Percentiles rank a stretch among this genome's conserved stretches.
Conservation (phyloP, 2,113 vertebrate species). For the Phaethon lepturus region DNA sequence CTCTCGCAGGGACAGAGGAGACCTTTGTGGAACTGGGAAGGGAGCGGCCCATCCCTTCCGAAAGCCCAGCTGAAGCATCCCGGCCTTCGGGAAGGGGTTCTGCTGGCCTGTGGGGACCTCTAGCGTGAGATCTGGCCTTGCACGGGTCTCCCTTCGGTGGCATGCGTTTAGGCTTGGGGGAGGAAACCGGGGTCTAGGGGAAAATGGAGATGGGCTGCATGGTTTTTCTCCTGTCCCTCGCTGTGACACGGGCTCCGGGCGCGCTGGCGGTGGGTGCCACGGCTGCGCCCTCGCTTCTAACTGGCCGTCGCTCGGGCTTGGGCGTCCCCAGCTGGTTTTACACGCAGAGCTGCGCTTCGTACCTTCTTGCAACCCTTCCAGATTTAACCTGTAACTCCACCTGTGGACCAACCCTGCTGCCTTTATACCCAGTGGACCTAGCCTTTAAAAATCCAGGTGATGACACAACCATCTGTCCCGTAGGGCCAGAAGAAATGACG, state of each 20-base stretch:
- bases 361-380: neutral
- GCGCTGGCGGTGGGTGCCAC: neutral
- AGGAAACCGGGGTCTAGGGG: neutral
- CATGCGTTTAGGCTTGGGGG: rapidly evolving
- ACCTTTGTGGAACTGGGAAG: neutral
- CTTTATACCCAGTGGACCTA: neutral
- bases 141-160: neutral
- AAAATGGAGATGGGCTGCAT: neutral
- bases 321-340: neutral
- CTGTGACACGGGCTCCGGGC: neutral
- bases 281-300: neutral
- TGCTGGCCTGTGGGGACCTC: constrained; percentile 68
- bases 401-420: neutral
- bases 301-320: neutral
- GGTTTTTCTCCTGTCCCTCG: rapidly evolving
- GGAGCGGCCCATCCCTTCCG: neutral
- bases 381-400: neutral
- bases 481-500: neutral
- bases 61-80: neutral
- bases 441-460: neutral
- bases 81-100: neutral
- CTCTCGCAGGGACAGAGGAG: neutral
- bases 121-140: constrained; percentile 46
- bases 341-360: neutral
- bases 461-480: rapidly evolving